Conservation (phyloP, 2,888 invertebrate species). For the Eucera pruinosa region DNA sequence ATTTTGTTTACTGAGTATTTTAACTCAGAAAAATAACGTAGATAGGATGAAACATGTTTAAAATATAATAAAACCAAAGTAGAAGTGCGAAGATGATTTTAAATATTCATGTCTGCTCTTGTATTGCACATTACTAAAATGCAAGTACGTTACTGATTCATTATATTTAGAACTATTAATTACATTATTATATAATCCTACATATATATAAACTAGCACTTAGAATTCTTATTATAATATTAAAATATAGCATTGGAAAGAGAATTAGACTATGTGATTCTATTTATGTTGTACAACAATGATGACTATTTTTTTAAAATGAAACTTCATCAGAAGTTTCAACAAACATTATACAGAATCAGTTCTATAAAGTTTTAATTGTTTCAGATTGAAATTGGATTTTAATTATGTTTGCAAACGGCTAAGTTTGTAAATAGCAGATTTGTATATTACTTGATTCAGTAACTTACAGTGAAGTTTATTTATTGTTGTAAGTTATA, state of each 20-base stretch:
- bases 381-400: constrained; percentile 6
- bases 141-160: constrained; percentile 4
- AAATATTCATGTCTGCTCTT: constrained; percentile 13
- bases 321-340: constrained; percentile 9
- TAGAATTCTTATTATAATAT: constrained; percentile 24
- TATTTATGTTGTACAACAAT: constrained; percentile 4
- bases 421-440: constrained; percentile 21
- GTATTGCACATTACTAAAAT: constrained; percentile 14
- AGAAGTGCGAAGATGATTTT: constrained; percentile 15
- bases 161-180: constrained; percentile 8
- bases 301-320: not conserved
- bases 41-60: not conserved
- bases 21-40: not conserved
- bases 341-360: constrained; percentile 20
- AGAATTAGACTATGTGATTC: constrained; percentile 2
- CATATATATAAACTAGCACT: constrained; percentile 20
- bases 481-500: constrained; percentile 28
- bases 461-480: constrained; percentile 8
- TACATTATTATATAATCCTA: constrained; percentile 1
- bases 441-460: constrained; percentile 24
- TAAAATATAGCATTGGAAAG: constrained; percentile 8
- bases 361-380: not conserved
- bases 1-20: not conserved
- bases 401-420: constrained; percentile 6
- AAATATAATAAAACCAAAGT: constrained; percentile 9